Evolutionary conservation across 1,140 invertebrate species (phyloP).

Genomic region (Drosophila bifasciata): DNA sequence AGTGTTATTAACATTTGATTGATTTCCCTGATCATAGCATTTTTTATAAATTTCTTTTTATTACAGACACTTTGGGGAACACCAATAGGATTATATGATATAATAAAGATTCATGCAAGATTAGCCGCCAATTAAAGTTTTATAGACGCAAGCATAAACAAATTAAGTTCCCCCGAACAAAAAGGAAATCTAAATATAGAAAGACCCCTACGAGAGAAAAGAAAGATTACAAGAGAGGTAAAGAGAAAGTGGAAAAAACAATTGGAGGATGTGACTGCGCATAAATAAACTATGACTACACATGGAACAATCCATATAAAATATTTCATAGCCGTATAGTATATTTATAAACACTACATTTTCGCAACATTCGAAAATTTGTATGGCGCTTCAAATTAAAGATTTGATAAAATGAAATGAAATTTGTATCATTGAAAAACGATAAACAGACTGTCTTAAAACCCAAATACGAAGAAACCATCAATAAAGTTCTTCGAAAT

Average conservation of each 20-base stretch:
- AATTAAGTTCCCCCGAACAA: constrained; percentile 28
- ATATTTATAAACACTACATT: constrained; percentile 26
- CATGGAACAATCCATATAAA: background rate
- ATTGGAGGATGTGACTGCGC: constrained; percentile 39
- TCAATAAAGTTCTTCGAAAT: constrained; percentile 31
- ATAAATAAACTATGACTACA: constrained; percentile 47
- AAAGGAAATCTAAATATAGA: constrained; percentile 26
- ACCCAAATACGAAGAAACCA: constrained; percentile 12
- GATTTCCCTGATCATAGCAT: too few species aligned
- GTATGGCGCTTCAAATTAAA: constrained; percentile 14
- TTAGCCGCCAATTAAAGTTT: constrained; percentile 47
- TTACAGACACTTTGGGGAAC: constrained; percentile 1
- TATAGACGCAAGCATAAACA: constrained; percentile 52
- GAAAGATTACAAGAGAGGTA: constrained; percentile 9
- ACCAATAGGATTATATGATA: constrained; percentile 12
- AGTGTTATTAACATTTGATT: constrained; percentile 16
- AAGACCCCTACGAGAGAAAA: constrained; percentile 9
- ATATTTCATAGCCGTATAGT: constrained; percentile 14
- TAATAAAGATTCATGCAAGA: constrained; percentile 1
- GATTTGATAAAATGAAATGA: constrained; percentile 26
- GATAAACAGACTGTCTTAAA: constrained; percentile 42
- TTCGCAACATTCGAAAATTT: constrained; percentile 12
- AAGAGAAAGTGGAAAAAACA: constrained; percentile 23
- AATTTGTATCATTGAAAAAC: constrained; percentile 27
- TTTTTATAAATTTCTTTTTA: constrained; percentile 1